Percentiles rank a stretch among this genome's conserved stretches.
These are phyloP conservation scores for Simalia tracyae DNA, from an alignment of 2,797 vertebrate genomes.

Conservation along the genomic window DNA sequence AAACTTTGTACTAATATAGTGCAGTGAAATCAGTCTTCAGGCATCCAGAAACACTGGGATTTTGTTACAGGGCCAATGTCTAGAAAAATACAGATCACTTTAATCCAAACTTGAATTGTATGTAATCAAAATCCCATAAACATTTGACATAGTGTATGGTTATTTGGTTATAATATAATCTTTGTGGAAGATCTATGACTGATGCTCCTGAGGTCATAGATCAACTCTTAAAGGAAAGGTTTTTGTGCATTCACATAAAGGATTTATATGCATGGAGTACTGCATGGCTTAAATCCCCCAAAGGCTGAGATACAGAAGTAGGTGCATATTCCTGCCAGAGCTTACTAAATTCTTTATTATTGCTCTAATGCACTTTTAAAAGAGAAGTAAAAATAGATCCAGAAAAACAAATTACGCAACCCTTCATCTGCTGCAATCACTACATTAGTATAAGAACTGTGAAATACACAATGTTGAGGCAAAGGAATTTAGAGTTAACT, in stretches of 20 bases:
- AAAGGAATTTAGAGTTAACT: too few species aligned
- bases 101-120: not conserved
- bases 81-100: not conserved
- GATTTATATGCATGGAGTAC: not conserved
- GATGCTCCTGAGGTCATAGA: not conserved
- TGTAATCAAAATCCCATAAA: not conserved
- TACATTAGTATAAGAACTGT: not conserved
- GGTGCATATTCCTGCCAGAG: not conserved
- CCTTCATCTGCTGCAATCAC: not conserved
- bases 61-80: not conserved
- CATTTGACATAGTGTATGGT: not conserved
- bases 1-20: not conserved
- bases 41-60: slow-evolving; percentile 12
- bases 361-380: not conserved
- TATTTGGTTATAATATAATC: not conserved
- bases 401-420: not conserved
- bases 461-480: not conserved
- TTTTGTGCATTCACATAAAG: not conserved
- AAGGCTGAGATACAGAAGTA: not conserved
- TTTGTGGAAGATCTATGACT: not conserved
- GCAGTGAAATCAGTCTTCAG: not conserved
- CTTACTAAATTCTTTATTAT: not conserved
- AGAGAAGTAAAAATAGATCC: not conserved
- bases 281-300: not conserved
- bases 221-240: not conserved